Evolutionary conservation across 2,797 vertebrate genomes (phyloP), one percentile per base, ranked within the genome.

Genomic region (Tragelaphus eurycerus): DNA sequence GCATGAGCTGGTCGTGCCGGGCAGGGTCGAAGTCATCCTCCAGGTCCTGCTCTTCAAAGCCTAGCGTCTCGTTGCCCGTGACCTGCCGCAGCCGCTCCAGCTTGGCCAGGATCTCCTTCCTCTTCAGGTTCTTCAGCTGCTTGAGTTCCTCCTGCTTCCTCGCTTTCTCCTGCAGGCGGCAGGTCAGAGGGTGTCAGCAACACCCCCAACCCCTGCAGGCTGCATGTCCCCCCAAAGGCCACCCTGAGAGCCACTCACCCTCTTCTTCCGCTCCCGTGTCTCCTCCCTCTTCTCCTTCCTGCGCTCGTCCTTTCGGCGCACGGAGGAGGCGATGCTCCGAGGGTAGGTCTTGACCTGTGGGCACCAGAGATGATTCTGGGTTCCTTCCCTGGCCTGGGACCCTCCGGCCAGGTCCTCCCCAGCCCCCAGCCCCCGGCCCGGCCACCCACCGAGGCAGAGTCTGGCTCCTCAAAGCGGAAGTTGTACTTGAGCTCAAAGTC

Each of bases 91-190:
- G 98, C 96, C 60, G 99, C 89, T 99, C 99, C 93, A 99, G 98
- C 93, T 99, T 99, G 54, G 99, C 99, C 98, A 99, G 97, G 78
- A 99, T 99, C 98, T 99, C 99, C 6, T 96, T 99, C 19, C 99
- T 98, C 98, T 99, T 99, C 96, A 99, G 97, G 98, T 99, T 99
- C 98, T 99, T 99, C 93, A 99, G 98, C 98, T 99, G 99, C 98
- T 99, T 99, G 97, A 99, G 98, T 97, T 99, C 99, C 98, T 99
- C 99, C 46, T 93, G 99, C 97, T 99, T 99, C 97, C 99, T 99
- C 9, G 99, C 99, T 92, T 99, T 99, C 95, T 99, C 99, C 99
- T 99, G 96, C 0, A 4, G 88, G 55, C 0, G 0, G 12, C n/a
- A n/a, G 64, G 19, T 15, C 12, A 15, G 85, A 79, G 3, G 4